phyloP scores from a whole-genome alignment of 2,888 invertebrate species.

The Synergus itoensis region DNA sequence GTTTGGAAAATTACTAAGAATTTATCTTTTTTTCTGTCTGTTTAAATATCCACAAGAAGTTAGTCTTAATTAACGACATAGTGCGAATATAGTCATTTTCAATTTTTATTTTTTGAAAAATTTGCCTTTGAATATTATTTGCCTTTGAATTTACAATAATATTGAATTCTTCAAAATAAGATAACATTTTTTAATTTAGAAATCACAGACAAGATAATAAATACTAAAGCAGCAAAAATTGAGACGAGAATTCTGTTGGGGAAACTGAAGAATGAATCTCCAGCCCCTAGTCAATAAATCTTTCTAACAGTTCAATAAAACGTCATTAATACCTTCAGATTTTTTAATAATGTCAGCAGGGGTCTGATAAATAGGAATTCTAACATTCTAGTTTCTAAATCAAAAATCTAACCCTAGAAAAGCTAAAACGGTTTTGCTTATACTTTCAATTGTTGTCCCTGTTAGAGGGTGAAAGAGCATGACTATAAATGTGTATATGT shows the following conservation, averaged over 20 bases:
- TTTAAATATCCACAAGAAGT: too few species aligned
- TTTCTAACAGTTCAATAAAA: conserved; percentile 30
- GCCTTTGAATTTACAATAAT: too few species aligned
- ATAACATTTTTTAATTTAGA: too few species aligned
- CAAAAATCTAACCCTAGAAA: background rate
- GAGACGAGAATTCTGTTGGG: background rate
- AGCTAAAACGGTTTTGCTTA: conserved; percentile 22
- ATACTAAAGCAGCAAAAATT: background rate
- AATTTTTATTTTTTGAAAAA: too few species aligned
- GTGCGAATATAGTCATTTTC: too few species aligned
- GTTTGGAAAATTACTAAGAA: too few species aligned
- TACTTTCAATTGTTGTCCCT: conserved; percentile 15
- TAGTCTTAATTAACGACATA: too few species aligned
- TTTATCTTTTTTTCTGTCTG: too few species aligned
- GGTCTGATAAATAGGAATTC: conserved; percentile 28
- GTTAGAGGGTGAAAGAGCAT: conserved; percentile 8
- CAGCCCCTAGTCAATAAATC: conserved; percentile 8
- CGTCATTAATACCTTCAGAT: conserved; percentile 13
- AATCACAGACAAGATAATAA: background rate
- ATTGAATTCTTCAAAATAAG: too few species aligned
- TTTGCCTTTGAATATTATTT: too few species aligned
- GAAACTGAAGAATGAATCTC: background rate
- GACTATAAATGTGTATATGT: too few species aligned
- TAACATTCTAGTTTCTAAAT: background rate
- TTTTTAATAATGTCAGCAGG: conserved; percentile 31